Evolutionary conservation across 2,113 vertebrate genomes (phyloP), one percentile per base, ranked within the genome.

Genomic region (Anser brachyrhynchus): DNA sequence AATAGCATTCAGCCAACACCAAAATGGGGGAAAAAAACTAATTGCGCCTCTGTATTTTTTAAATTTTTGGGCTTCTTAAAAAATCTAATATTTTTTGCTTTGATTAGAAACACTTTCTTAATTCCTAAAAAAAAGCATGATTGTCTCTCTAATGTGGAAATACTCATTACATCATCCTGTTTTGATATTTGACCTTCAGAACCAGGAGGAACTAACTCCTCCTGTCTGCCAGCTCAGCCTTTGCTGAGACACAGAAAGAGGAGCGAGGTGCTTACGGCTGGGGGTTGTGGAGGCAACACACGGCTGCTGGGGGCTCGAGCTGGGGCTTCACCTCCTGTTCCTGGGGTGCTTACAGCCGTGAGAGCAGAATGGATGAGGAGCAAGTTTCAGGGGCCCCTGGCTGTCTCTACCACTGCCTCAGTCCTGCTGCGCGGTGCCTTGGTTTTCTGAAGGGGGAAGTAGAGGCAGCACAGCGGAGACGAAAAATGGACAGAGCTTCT

Each of bases 291-390:
- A 41, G 26, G 55, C 58, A 71, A 18, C 28, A 13, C 21, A 3
- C 4, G 1, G 3, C 28, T 58, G 62, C 67, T 66, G 61, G 14
- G 39, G 10, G 22, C 74, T 43, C 8, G 39, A 71, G 35, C 37
- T 3, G 10, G 44, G 18, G 18, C 74, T 75, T 57, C 0, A 0
- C 28, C 33, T 25, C 28, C 41, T 14, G 31, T 51, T 28, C 14
- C 57, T 20, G 10, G 29, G 31, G 3, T 20, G 4, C 52, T 28
- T 52, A 17, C 6, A 3, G 7, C 31, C 1, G 0, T 44, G 51
- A 58, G 61, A 79, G 9, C 28, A 33, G 37, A 28, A 19, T 4
- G 26, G 44, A 39, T 15, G 33, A 70, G 62, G 37, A 35, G 29
- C 75, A 37, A 16, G 51, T 55, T 54, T 41, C 57, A 74, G n/a